A percentile compares a stretch with the other conserved stretches of the same genome.
These are phyloP conservation scores for Oxytorus armatus DNA, from an alignment of 2,888 invertebrate genomes.

Conservation along the genomic window DNA sequence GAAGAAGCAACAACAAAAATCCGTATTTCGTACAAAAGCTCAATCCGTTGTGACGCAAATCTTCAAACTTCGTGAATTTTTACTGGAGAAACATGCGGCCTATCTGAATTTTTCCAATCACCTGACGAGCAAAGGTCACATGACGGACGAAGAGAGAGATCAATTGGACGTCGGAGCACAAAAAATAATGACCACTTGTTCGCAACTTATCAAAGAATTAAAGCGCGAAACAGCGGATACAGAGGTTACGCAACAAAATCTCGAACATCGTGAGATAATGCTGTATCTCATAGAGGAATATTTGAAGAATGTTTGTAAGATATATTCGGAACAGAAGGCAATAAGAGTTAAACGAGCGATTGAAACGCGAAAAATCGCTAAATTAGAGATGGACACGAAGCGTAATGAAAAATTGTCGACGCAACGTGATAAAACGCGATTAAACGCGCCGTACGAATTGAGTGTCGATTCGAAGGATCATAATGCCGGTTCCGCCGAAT, in stretches of 20 bases:
- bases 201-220: constrained; percentile 91
- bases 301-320: constrained; percentile 93
- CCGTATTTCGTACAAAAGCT: constrained; percentile 89
- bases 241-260: constrained; percentile 87
- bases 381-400: constrained; percentile 86
- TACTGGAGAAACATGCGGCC: constrained; percentile 93
- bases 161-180: constrained; percentile 95
- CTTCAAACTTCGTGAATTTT: constrained; percentile 91
- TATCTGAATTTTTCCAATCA: constrained; percentile 94
- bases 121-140: constrained; percentile 87
- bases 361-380: constrained; percentile 92
- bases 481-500: constrained; percentile 65
- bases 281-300: constrained; percentile 91
- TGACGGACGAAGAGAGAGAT: constrained; percentile 94
- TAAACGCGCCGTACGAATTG: constrained; percentile 74
- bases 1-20: constrained; percentile 84
- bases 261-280: constrained; percentile 92
- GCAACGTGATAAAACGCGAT: constrained; percentile 66
- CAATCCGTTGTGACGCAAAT: constrained; percentile 93
- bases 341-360: constrained; percentile 93
- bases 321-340: constrained; percentile 95
- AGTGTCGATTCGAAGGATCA: constrained; percentile 40
- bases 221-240: constrained; percentile 87
- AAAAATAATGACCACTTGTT: constrained; percentile 92
- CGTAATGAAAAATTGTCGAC: constrained; percentile 73